Conservation (phyloP, 2,113 vertebrate genomes). For the Prietella phreatophila region DNA sequence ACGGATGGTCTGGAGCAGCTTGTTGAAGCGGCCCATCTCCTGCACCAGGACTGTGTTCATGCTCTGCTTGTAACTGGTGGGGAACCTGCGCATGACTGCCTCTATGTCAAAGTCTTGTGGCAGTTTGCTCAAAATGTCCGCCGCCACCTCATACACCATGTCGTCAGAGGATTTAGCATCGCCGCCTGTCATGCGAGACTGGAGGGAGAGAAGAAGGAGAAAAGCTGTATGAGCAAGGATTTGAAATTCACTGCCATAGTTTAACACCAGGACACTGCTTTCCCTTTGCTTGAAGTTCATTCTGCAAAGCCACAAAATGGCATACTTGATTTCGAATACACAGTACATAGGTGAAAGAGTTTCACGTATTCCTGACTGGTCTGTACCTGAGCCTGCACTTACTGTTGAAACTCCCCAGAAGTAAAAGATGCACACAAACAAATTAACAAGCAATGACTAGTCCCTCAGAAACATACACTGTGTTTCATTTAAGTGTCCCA, state of each 20-base stretch:
- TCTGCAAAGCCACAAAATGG: neutral
- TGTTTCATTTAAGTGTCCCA: neutral
- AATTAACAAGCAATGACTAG: neutral
- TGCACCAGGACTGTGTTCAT: conserved; percentile 91
- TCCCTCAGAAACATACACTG: conserved; percentile 10
- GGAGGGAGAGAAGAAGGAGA: conserved; percentile 39
- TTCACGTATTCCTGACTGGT: neutral
- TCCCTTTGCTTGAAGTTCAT: conserved; percentile 1
- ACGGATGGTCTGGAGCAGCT: conserved; percentile 75
- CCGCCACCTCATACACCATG: conserved; percentile 81
- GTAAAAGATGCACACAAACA: neutral
- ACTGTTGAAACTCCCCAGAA: conserved; percentile 35
- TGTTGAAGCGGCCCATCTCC: conserved; percentile 91
- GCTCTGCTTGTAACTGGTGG: conserved; percentile 84
- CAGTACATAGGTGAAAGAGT: no score
- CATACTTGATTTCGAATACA: neutral
- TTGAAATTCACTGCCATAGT: neutral
- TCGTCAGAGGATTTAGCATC: conserved; percentile 81
- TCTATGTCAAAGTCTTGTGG: conserved; percentile 80
- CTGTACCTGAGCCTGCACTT: neutral
- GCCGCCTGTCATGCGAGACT: conserved; percentile 77
- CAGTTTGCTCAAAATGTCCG: conserved; percentile 82
- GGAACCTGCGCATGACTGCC: conserved; percentile 77
- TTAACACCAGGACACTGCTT: neutral
- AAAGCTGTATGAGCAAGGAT: conserved; percentile 31